phyloP scores from a whole-genome alignment of 2,888 invertebrate genomes.

The Dorcus parallelipipedus region DNA sequence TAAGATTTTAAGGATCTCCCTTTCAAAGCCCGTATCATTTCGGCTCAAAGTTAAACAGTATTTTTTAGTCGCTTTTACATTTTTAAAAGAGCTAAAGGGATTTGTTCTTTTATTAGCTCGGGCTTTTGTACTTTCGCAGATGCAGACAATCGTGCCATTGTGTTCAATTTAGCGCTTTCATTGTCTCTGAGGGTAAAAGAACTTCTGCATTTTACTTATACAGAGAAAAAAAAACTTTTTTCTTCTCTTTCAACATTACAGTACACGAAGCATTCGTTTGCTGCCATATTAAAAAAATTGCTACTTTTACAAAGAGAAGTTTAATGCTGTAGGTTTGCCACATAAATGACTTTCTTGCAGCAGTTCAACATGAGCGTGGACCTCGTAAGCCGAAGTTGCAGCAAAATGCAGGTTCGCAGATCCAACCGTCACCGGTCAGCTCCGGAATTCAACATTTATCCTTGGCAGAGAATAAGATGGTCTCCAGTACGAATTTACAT shows the following conservation, averaged over 20 bases:
- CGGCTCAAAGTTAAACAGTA: slow-evolving; percentile 45
- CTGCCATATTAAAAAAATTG: not conserved
- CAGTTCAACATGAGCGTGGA: slow-evolving; percentile 95
- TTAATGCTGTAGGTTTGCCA: no score
- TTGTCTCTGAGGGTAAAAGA: slow-evolving; percentile 11
- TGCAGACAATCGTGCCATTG: slow-evolving; percentile 37
- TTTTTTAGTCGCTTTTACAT: slow-evolving; percentile 44
- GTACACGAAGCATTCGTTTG: not conserved
- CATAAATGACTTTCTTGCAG: slow-evolving; percentile 53
- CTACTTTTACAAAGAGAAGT: no score
- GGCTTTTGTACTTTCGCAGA: slow-evolving; percentile 40
- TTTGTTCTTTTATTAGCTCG: slow-evolving; percentile 42
- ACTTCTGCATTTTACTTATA: not conserved
- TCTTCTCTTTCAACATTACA: not conserved
- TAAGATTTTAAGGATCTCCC: slow-evolving; percentile 45
- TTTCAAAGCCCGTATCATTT: slow-evolving; percentile 42
- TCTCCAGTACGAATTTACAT: slow-evolving; percentile 37
- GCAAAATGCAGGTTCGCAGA: slow-evolving; percentile 30
- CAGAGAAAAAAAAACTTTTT: not conserved
- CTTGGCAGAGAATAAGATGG: slow-evolving; percentile 28
- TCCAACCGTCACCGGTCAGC: slow-evolving; percentile 37
- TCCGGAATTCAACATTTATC: slow-evolving; percentile 26
- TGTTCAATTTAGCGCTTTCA: slow-evolving; percentile 39
- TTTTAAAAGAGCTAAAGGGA: slow-evolving; percentile 45
- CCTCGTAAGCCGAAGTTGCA: slow-evolving; percentile 90